phyloP scores from a whole-genome alignment of 1,140 invertebrate species.

The Drosophila parabipectinata region DNA sequence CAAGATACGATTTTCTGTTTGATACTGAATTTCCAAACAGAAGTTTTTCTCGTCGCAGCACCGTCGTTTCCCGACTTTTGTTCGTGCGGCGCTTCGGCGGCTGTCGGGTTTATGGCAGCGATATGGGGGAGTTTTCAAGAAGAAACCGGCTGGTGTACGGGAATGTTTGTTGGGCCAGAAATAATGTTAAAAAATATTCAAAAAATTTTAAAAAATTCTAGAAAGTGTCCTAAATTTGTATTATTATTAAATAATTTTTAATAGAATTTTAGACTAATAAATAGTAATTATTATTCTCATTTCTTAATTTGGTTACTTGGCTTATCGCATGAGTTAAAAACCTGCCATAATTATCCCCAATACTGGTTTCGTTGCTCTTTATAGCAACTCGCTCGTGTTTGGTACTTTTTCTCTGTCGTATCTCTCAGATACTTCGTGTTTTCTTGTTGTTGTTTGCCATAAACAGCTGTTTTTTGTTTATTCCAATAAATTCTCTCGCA shows the following conservation, averaged over 20 bases:
- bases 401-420: not conserved
- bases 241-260: not conserved
- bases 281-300: not conserved
- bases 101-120: constrained; percentile 16
- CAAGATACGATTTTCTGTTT: constrained; percentile 58
- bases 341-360: constrained; percentile 16
- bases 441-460: not conserved
- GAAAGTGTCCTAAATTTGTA: not conserved
- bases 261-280: not conserved
- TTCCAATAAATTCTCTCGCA: constrained; percentile 65
- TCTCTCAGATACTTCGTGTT: constrained; percentile 24
- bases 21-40: constrained; percentile 35
- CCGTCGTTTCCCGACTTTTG: not conserved
- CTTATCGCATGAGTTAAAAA: not conserved
- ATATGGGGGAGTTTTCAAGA: not conserved
- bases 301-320: not conserved
- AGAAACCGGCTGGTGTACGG: constrained; percentile 28
- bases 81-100: constrained; percentile 5
- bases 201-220: not conserved
- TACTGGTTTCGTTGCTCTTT: constrained; percentile 7
- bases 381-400: constrained; percentile 23
- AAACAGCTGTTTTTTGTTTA: constrained; percentile 81
- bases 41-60: constrained; percentile 4
- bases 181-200: not conserved
- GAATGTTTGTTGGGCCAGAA: constrained; percentile 6